Evolutionary conservation across 2,797 vertebrate genomes (phyloP).

Genomic region (Epinephelus coioides): DNA sequence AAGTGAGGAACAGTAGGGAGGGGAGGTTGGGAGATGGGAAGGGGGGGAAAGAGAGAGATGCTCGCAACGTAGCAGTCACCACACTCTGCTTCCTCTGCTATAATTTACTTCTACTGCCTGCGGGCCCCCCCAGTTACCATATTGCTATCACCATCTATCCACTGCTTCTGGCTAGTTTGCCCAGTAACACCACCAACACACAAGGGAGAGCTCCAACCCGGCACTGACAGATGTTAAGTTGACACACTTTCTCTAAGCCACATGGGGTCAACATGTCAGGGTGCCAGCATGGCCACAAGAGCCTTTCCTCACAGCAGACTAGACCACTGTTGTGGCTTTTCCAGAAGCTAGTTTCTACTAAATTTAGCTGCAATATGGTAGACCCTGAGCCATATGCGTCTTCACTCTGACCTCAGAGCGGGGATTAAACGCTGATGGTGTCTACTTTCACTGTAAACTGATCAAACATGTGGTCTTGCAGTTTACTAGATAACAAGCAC

Average conservation of each 20-base stretch:
- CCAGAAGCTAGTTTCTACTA: constrained; percentile 28
- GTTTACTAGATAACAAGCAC: background rate
- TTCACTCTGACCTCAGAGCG: constrained; percentile 18
- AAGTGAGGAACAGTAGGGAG: constrained; percentile 75
- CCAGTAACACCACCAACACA: constrained; percentile 74
- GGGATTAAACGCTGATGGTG: background rate
- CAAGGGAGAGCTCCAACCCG: constrained; percentile 63
- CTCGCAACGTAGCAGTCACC: constrained; percentile 56
- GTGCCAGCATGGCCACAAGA: constrained; percentile 65
- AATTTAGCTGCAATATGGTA: constrained; percentile 42
- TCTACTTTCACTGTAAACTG: constrained; percentile 21
- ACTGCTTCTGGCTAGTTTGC: constrained; percentile 73
- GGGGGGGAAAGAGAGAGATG: constrained; percentile 25
- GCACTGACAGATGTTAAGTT: constrained; percentile 79
- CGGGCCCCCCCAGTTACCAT: constrained; percentile 55
- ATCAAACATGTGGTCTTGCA: constrained; percentile 17
- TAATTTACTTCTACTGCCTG: constrained; percentile 45
- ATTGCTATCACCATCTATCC: constrained; percentile 69
- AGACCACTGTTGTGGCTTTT: constrained; percentile 35
- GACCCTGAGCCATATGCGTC: constrained; percentile 35
- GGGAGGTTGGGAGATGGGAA: constrained; percentile 62
- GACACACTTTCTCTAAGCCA: constrained; percentile 79
- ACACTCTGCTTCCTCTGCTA: constrained; percentile 60
- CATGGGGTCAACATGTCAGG: constrained; percentile 78
- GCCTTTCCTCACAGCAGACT: constrained; percentile 51